Evolutionary conservation across 1,140 invertebrate species (phyloP), one percentile per base, ranked within the genome.

Genomic region (Apis laboriosa): DNA sequence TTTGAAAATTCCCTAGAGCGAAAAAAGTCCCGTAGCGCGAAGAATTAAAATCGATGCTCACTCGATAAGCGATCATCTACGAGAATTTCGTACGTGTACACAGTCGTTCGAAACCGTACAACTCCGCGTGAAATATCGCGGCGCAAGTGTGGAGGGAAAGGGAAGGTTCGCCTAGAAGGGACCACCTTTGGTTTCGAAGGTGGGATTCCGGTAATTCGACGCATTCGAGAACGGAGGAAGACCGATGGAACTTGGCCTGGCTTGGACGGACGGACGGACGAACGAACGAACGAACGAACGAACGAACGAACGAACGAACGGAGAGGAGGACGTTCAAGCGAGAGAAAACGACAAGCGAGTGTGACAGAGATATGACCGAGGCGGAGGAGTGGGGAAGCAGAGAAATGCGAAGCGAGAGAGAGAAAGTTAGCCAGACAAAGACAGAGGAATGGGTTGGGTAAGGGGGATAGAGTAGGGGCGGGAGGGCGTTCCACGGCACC

Each of bases 171-270:
- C 28, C 55, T 86, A 77, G 75, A 70, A 73, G 71, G 74, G 81
- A 80, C 86, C 89, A 86, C 84, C 89, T 88, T 90, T 56, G 77
- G 86, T 67, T 86, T 84, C 80, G 90, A 91, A 91, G 90, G 90
- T 92, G 90, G 90, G 89, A 92, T 94, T 91, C 86, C 90, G 90
- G 92, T 93, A 94, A 93, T 94, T 93, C 92, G 92, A 90, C 76
- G 81, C 76, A 43, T 78, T 63, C 53, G 58, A 28, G n/a, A 83
- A 83, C 76, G 83, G 83, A 87, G 66, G 77, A 84, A 85, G 79
- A 71, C 80, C 74, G 85, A 84, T 67, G 60, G 68, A 63, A 70
- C 72, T 64, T 66, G 66, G 0, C n/a, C 21, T 21, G 66, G 43
- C 66, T 68, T 15, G 21, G 43, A 68, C 43, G 43, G 12, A 51